Evolutionary conservation across 1,140 invertebrate genomes (phyloP), one percentile per base, ranked within the genome.

Genomic region (Aphelinus atriplicis): DNA sequence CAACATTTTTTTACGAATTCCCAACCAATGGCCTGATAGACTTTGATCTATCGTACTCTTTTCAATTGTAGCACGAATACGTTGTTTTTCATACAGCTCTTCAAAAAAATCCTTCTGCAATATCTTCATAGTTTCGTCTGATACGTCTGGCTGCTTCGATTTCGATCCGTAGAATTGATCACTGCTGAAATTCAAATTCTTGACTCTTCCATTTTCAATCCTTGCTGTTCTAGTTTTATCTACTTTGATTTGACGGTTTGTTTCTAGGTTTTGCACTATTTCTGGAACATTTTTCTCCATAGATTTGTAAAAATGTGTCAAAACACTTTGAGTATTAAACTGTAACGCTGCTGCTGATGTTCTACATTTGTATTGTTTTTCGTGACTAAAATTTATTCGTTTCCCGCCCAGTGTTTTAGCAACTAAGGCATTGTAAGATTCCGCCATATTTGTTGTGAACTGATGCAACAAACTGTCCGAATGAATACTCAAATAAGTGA

Each of bases 401-500:
- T 88, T 88, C 3, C 84, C 86, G 43, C 46, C 47, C 2, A 51
- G 2, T 5, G 5, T 5, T 2, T 3, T n/a, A n/a, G 3, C 66
- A 2, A 83, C 64, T 7, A 79, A 71, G 42, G 72, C 70, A 69
- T 85, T 84, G 74, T 80, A 87, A 48, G 64, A 26, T 79, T 89
- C 87, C 26, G 80, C 82, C 60, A 77, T 48, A 75, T 87, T 88
- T 65, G 81, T 88, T 46, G 83, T 85, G n/a, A 81, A 78, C 56
- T 85, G 80, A 3, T 79, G 47, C 5, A 87, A 70, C 9, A 84
- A 71, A 26, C 57, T 58, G 57, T 58, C 57, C 3, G 4, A 6
- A 26, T 58, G 57, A 3, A 26, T 7, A 58, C 7, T 58, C n/a
- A 58, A 7, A 26, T 58, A 7, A 58, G 6, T 6, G 3, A 58